Evolutionary conservation across 2,797 vertebrate genomes (phyloP).

Genomic region (Rhyacichthys aspro): DNA sequence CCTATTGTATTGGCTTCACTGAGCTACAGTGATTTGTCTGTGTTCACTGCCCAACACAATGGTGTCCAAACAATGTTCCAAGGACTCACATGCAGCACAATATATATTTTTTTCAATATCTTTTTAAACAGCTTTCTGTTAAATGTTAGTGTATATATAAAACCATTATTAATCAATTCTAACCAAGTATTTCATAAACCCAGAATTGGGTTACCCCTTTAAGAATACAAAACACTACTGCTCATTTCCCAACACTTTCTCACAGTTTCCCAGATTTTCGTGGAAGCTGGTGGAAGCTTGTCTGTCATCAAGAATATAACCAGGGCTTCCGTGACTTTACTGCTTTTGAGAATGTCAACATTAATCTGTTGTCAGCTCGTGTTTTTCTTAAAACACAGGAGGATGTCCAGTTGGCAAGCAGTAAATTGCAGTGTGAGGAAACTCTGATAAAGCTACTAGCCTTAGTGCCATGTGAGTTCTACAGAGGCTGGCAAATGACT

Average conservation of each 20-base stretch:
- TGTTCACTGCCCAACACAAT: constrained; percentile 29
- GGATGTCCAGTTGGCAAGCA: background rate
- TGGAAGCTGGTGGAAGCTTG: background rate
- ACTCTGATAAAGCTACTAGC: background rate
- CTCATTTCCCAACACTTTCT: background rate
- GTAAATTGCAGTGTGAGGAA: background rate
- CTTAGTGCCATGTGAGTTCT: background rate
- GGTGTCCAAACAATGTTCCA: constrained; percentile 1
- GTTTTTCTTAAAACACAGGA: constrained; percentile 3
- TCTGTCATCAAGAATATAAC: background rate
- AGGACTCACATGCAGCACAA: background rate
- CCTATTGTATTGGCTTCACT: constrained; percentile 20
- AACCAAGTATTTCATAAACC: too few relatives aligned
- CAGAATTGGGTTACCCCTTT: too few relatives aligned
- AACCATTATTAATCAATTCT: too few relatives aligned
- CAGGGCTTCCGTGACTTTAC: constrained; percentile 3
- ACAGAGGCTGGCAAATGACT: background rate
- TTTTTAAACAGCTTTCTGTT: too few relatives aligned
- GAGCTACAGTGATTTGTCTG: constrained; percentile 30
- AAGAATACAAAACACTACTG: background rate
- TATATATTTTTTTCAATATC: background rate
- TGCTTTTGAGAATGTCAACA: background rate
- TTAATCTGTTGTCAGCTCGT: constrained; percentile 1
- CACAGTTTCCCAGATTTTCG: background rate
- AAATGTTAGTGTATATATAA: too few relatives aligned